Evolutionary conservation across 1,140 invertebrate species (phyloP), one percentile per base, ranked within the genome.

Genomic region (Paracyclopina nana): DNA sequence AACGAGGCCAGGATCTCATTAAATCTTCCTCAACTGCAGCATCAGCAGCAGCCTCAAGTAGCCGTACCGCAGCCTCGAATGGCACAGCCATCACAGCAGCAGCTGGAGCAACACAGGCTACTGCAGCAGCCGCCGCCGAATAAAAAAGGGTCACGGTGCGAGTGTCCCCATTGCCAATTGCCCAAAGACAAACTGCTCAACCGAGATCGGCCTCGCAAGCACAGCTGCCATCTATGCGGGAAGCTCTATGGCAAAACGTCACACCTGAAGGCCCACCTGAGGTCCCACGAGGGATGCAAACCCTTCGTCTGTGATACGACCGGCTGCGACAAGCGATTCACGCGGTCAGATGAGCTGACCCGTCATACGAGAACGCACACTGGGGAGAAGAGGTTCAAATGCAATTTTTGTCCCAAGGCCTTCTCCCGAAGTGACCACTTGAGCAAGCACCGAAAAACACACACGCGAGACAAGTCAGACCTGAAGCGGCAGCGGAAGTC

Each of bases 321-420:
- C 55, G 66, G 66, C 52, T 76, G 74, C 59, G 71, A 67, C 1
- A 75, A 75, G 57, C 63, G 73, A 46, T 79, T 79, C 56, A 73
- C 75, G 1, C 62, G 76, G 14, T 77, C 75, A 2, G 76, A 79
- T 59, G 76, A 79, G 61, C 60, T 78, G 28, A 73, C 75, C 11
- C 65, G 76, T 30, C 76, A 79, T 58, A 66, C 69, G 22, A 61
- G 76, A 14, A 79, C 76, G 2, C 75, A 78, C 59, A 69, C 71
- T 27, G 76, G 76, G 1, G 77, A 79, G 59, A 78, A 78, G 60
- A 71, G 74, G 50, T 77, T 77, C 57, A 62, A 63, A 1, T 78
- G 76, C 61, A 66, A 68, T 2, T 67, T 74, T 18, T 78, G 76
- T 58, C 67, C 66, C 50, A 75, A 76, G 59, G 66, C 72, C 52